Conservation (phyloP, 2,113 vertebrate species). For the Ochotona princeps region DNA sequence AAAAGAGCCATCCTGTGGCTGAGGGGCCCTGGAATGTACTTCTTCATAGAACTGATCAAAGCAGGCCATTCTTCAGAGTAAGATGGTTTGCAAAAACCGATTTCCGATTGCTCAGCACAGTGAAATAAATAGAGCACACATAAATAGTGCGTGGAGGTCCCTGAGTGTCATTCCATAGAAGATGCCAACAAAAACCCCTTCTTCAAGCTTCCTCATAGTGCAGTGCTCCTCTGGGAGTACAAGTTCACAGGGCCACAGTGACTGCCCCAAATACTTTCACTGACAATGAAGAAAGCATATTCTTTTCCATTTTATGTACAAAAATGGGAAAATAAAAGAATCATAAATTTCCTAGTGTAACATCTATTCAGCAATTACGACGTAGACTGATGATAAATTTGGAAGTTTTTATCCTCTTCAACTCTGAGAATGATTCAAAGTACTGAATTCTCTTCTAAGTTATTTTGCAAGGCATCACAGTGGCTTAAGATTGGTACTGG, state of each 20-base stretch:
- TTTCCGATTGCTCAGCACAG: constrained; percentile 54
- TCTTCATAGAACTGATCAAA: background rate
- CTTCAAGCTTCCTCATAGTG: constrained; percentile 8
- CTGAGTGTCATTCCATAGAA: background rate
- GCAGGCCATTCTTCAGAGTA: constrained; percentile 63
- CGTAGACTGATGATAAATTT: background rate
- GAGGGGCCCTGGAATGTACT: constrained; percentile 64
- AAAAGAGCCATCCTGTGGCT: constrained; percentile 62
- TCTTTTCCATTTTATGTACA: constrained; percentile 46
- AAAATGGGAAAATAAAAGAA: constrained; percentile 53
- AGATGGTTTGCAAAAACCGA: background rate
- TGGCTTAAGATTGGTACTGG: background rate
- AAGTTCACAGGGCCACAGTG: constrained; percentile 38
- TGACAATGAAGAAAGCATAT: constrained; percentile 42
- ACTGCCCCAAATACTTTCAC: background rate
- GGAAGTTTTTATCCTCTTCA: background rate
- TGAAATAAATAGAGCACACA: constrained; percentile 16
- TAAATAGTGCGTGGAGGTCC: background rate
- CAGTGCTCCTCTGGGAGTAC: background rate
- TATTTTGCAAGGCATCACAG: background rate
- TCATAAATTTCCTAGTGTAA: background rate
- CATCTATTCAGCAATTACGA: constrained; percentile 29
- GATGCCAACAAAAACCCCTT: constrained; percentile 47
- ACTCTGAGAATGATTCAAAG: constrained; percentile 33
- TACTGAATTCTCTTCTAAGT: background rate